Base-by-base conservation (phyloP, 2,888 invertebrate species). In the Rhogogaster chlorosoma region DNA sequence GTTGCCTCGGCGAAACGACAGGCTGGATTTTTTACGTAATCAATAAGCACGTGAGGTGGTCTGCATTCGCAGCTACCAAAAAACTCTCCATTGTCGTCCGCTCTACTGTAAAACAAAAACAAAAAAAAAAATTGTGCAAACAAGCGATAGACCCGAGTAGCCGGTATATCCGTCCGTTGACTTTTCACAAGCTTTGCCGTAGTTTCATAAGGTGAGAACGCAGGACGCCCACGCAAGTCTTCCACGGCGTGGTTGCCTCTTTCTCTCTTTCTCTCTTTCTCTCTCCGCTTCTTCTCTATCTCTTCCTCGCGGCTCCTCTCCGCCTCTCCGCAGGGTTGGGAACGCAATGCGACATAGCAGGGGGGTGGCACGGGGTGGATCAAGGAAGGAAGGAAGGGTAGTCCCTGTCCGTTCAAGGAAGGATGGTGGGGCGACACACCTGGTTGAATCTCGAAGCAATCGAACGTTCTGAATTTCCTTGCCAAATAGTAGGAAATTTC, bases 221-320 rank as follows among this genome's bases (percentile, higher is more conserved):
- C 53, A 38, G 53, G 49, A 77, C 77, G 75, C 75, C 75, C 75
- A 75, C 75, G 77, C 77, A 53, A 49, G 77, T 77, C 77, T 77
- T 53, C 32, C 29, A 53, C 53, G 77, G 49, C 77, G 49, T 77
- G 38, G 57, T 42, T 15, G 61, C 36, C 61, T 61, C 61, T 26
- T 26, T 61, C 26, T 26, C 45, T 26, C 75, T 45, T 9, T 75
- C 22, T 75, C 45, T 45, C 26, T 45, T 42, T 45, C 36, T 73
- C 42, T 36, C 80, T 61, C 64, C 9, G 45, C 75, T 75, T 75
- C 26, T 29, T 75, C 57, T 32, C 78, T 53, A 22, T 82, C 36
- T 67, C 42, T 70, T 38, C 18, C 83, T 83, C 64, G 67, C 67
- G 36, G 61, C 22, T 22, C 36, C 83, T 83, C 64, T 83, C 67